Evolutionary conservation across 2,888 invertebrate genomes (phyloP), one percentile per base, ranked within the genome.

Genomic region (Cheilosia grossa): DNA sequence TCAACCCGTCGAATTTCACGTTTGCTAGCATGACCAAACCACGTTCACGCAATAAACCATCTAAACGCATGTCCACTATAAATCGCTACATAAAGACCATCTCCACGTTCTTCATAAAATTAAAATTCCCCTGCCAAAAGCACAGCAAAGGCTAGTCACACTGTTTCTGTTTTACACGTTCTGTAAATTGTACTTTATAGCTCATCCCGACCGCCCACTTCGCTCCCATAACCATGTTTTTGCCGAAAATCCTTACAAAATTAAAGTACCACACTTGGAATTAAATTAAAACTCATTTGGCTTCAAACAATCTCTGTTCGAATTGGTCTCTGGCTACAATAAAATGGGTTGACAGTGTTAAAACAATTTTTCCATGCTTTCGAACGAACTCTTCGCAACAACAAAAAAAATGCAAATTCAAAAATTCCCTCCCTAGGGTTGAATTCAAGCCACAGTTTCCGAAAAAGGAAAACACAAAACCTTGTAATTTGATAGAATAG

Each of bases 221-320:
- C 37, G 44, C 37, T 6, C 37, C 53, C 37, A 40, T 27, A 17
- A 6, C 40, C 13, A 13, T 33, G 17, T 33, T 17, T 24, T 37
- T 17, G 10, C 30, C 33, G 24, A 67, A 40, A 61, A 66, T 33
- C 10, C 40, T 30, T 56, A 56, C 61, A 42, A 47, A 42, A 51
- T 63, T 44, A 27, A 42, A 69, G 53, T 42, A 79, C 67, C 73
- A 27, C 61, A 80, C 73, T 80, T 63, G 61, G 73, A 73, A 82
- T 78, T 67, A 56, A 67, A 78, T 82, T 78, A 69, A 82, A 82
- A 74, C 63, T 59, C 67, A 24, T 82, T 78, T 73, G 15, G 56
- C 51, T 58, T 51, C 72, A 77, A 78, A 77, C 61, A 78, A 72
- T 66, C 56, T 56, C 42, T 17, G 51, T 69, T 63, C 40, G 37